phyloP scores from a whole-genome alignment of 2,113 vertebrate genomes.

The Acrocephalus kingi region DNA sequence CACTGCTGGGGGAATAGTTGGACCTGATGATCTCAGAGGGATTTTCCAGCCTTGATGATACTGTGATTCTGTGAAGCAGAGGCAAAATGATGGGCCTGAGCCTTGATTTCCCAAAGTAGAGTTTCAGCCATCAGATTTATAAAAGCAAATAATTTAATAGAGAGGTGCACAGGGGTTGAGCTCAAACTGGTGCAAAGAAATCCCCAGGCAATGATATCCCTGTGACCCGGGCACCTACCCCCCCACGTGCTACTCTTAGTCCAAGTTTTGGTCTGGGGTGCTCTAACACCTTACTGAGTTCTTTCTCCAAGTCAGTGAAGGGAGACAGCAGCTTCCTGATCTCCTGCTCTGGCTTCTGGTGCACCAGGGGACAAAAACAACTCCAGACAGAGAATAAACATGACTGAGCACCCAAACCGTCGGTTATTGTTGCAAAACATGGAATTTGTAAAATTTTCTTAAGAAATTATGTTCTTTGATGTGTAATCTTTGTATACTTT shows the following conservation, averaged over 20 bases:
- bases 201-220: neutral
- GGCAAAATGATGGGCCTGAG: neutral
- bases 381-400: neutral
- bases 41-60: neutral
- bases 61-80: neutral
- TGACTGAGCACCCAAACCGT: neutral
- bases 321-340: neutral
- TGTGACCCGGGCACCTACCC: neutral
- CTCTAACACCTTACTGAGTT: neutral
- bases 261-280: neutral
- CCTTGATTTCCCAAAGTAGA: neutral
- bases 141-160: neutral
- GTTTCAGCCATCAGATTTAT: neutral
- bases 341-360: neutral
- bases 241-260: neutral
- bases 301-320: neutral
- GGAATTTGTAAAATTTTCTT: neutral
- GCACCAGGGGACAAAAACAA: neutral
- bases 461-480: neutral
- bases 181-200: neutral
- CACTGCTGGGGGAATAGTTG: neutral
- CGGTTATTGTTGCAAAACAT: neutral
- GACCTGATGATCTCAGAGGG: neutral
- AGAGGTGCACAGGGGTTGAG: neutral
- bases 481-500: neutral